Percentiles rank a stretch among this genome's conserved stretches.
phyloP scores from a whole-genome alignment of 64 coral and sea anemone genomes.

The Cladopsammia gracilis region DNA sequence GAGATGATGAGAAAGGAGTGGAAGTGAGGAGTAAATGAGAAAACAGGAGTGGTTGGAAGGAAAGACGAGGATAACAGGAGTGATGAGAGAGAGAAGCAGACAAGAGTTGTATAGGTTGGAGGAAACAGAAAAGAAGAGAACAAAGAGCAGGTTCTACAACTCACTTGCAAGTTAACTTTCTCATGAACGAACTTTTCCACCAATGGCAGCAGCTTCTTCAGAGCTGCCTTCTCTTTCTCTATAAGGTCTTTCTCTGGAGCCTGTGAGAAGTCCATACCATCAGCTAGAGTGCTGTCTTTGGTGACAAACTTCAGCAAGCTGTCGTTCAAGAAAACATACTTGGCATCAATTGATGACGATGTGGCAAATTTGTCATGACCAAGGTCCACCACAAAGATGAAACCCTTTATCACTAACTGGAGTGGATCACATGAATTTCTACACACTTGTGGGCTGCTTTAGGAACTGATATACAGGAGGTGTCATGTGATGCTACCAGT shows the following conservation, averaged over 20 bases:
- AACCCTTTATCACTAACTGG: no score
- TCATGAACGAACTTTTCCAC: slow-evolving; percentile 95
- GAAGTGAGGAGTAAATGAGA: no score
- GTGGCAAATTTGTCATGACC: no score
- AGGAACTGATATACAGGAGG: no score
- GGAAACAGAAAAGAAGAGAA: no score
- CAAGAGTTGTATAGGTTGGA: neutral
- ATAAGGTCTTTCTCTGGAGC: slow-evolving; percentile 85
- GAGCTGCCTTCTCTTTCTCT: slow-evolving; percentile 84
- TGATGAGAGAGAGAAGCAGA: neutral
- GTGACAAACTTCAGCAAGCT: slow-evolving; percentile 94
- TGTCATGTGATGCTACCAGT: no score
- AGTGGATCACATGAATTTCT: no score
- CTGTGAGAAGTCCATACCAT: slow-evolving; percentile 75
- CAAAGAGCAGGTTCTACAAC: neutral
- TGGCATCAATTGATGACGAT: neutral
- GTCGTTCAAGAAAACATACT: neutral
- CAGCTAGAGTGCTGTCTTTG: slow-evolving; percentile 82
- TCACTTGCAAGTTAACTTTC: slow-evolving; percentile 85
- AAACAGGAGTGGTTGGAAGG: no score
- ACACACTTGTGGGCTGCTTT: no score
- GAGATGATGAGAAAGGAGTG: neutral
- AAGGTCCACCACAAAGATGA: no score
- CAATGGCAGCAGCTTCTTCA: slow-evolving; percentile 87
- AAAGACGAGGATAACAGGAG: neutral